phyloP scores from a whole-genome alignment of 1,140 invertebrate species.

The Arctopsyche grandis region DNA sequence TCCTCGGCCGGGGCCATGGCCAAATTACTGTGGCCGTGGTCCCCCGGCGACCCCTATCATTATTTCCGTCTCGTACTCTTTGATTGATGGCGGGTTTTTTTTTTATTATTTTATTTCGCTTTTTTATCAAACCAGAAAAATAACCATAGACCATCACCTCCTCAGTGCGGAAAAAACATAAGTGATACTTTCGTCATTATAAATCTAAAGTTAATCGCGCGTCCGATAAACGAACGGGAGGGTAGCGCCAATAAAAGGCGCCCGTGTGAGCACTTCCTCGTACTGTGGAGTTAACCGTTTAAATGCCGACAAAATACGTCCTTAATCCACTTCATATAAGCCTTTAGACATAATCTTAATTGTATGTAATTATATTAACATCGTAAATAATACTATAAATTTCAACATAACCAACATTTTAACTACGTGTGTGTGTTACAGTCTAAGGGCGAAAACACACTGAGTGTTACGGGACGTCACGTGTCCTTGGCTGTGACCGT shows the following conservation, averaged over 20 bases:
- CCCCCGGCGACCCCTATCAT: slow-evolving; percentile 36
- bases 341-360: no score
- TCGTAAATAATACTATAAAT: no score
- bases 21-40: not conserved
- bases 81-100: slow-evolving; percentile 42
- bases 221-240: slow-evolving; percentile 1
- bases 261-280: no score
- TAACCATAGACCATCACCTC: slow-evolving; percentile 25
- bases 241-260: not conserved
- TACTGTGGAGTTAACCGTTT: no score
- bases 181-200: slow-evolving; percentile 37
- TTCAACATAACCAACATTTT: no score
- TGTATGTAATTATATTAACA: no score
- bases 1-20: slow-evolving; percentile 20
- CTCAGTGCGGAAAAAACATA: slow-evolving; percentile 19
- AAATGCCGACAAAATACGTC: no score
- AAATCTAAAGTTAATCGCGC: slow-evolving; percentile 33
- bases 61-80: slow-evolving; percentile 46
- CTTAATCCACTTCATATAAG: no score
- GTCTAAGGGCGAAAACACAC: no score
- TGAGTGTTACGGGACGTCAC: no score
- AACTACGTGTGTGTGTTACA: no score
- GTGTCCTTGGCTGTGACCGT: no score
- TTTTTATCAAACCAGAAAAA: slow-evolving; percentile 20
- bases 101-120: slow-evolving; percentile 8